Conservation (phyloP, 1,140 invertebrate species). For the Oppia nitens region DNA sequence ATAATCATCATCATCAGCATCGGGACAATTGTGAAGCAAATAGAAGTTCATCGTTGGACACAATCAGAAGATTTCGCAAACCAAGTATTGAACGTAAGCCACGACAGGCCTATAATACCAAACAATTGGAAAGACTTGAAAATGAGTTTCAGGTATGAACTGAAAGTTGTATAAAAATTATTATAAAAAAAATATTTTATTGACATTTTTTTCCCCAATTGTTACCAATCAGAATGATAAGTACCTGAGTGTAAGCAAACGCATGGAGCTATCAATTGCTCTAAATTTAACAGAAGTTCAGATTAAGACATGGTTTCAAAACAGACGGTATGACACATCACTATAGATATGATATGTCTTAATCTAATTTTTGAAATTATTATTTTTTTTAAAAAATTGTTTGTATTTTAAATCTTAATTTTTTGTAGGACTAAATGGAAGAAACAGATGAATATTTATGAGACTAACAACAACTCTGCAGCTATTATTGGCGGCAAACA, state of each 20-base stretch:
- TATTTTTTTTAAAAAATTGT: constrained; percentile 11
- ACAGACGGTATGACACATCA: constrained; percentile 38
- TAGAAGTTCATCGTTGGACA: background rate
- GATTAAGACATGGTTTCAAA: constrained; percentile 96
- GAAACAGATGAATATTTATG: constrained; percentile 70
- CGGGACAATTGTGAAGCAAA: background rate
- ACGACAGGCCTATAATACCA: constrained; percentile 81
- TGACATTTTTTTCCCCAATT: background rate
- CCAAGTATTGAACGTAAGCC: constrained; percentile 78
- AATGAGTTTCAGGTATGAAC: constrained; percentile 66
- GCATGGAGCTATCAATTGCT: constrained; percentile 75
- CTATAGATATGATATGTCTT: background rate
- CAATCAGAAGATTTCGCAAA: constrained; percentile 49
- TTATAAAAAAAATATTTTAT: background rate
- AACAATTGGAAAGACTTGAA: constrained; percentile 74
- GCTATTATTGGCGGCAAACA: background rate
- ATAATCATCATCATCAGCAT: too few species aligned
- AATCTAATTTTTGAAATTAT: constrained; percentile 8
- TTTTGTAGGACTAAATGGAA: constrained; percentile 87
- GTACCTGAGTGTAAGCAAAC: constrained; percentile 82
- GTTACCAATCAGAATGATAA: constrained; percentile 52
- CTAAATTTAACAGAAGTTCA: constrained; percentile 81
- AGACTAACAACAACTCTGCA: background rate
- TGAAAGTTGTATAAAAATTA: too few species aligned
- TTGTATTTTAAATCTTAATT: too few species aligned